Conservation (phyloP, 2,797 vertebrate genomes). For the Sebastes trivittatus region DNA sequence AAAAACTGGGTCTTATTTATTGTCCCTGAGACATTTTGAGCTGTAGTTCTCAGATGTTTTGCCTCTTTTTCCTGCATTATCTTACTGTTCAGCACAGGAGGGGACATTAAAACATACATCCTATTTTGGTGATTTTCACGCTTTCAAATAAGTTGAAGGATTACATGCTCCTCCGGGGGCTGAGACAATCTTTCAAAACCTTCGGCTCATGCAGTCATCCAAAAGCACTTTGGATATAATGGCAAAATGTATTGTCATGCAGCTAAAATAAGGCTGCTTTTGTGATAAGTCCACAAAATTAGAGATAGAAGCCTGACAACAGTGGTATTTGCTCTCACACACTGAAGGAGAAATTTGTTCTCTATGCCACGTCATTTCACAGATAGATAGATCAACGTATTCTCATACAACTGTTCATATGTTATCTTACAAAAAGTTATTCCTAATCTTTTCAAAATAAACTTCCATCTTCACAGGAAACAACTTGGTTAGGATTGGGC, state of each 20-base stretch:
- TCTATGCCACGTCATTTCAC: too few species aligned
- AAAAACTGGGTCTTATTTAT: not conserved
- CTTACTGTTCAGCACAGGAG: not conserved
- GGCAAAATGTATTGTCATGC: slow-evolving; percentile 17
- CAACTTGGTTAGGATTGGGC: too few species aligned
- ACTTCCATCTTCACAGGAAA: too few species aligned
- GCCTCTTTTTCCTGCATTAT: not conserved
- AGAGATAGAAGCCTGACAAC: not conserved
- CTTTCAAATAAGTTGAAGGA: slow-evolving; percentile 35
- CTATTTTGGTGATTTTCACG: slow-evolving; percentile 32
- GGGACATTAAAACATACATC: slow-evolving; percentile 10
- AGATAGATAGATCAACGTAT: too few species aligned
- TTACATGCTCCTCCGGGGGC: slow-evolving; percentile 23
- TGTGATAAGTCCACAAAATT: not conserved
- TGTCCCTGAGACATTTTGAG: not conserved
- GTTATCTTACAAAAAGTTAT: too few species aligned
- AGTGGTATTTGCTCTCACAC: not conserved
- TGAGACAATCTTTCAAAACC: slow-evolving; percentile 20
- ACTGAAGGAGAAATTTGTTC: not conserved
- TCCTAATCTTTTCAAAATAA: too few species aligned
- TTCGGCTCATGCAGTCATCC: slow-evolving; percentile 3
- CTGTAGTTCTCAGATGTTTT: not conserved
- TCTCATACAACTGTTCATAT: accelerated
- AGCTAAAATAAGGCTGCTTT: slow-evolving; percentile 1
- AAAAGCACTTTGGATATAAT: slow-evolving; percentile 32